Evolutionary conservation across 1,140 invertebrate species (phyloP), one percentile per base, ranked within the genome.

Genomic region (Drosophila nigrodunni): DNA sequence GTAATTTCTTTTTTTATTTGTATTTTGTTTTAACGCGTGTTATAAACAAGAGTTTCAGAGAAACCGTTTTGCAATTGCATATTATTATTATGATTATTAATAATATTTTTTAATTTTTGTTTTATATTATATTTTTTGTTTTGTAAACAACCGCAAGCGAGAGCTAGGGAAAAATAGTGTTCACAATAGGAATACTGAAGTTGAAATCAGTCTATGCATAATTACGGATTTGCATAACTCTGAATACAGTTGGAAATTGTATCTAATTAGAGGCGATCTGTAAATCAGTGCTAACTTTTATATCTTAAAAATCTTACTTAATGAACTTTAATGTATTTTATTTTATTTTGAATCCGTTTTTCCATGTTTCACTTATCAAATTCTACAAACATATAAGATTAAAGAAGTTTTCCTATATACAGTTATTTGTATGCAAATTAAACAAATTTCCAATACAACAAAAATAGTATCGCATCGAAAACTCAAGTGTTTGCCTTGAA

Each of bases 51-150:
- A 71, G 61, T 61, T 85, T 78, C 57, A 18, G 50, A 37, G 67
- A 74, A 87, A 76, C 71, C 78, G 60, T 82, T 69, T 52, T 74
- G 66, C 44, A 44, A 61, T 77, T 80, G 58, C 18, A 58, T 77
- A 62, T 73, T 60, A 60, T 60, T 61, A 49, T 65, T 78, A 25
- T 47, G 25, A 30, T 5, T 30, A 30, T 30, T 30, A 30, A 30
- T 30, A 30, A 30, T 30, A 54, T 54, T 13, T n/a, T 59, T 69
- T 50, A 59, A 30, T 47, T 76, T 54, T 82, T 60, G 35, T 74
- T 15, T 58, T 75, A 61, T 70, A 41, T 71, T 61, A 66, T 65
- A 11, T 80, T 50, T 59, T 39, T 35, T 34, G 34, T 61, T 61
- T 67, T 74, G 39, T 73, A 44, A 67, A 74, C 49, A 54, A 30